Conservation (phyloP, 2,113 vertebrate species). For the Nematolebias whitei region DNA sequence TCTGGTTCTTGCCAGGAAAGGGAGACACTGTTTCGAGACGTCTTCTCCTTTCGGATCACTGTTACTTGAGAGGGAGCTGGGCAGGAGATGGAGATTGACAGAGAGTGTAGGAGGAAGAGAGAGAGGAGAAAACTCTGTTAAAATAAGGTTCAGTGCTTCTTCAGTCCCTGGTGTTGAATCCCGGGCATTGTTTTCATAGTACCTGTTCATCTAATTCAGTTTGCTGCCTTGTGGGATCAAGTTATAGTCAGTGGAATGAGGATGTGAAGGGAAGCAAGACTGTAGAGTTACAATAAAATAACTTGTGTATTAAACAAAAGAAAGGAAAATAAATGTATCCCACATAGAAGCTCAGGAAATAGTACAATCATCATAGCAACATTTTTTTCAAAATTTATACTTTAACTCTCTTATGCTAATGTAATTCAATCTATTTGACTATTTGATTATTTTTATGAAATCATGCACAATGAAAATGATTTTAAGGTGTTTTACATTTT, state of each 20-base stretch:
- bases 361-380: too few relatives aligned
- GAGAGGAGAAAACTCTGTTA: slow-evolving; percentile 26
- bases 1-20: slow-evolving; percentile 96
- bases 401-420: too few relatives aligned
- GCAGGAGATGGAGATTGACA: slow-evolving; percentile 31
- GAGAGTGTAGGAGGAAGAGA: slow-evolving; percentile 18
- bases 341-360: not conserved
- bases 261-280: slow-evolving; percentile 8
- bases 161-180: slow-evolving; percentile 67
- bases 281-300: slow-evolving; percentile 7
- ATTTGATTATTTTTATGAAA: too few relatives aligned
- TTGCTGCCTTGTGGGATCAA: slow-evolving; percentile 53
- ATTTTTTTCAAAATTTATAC: too few relatives aligned
- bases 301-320: not conserved
- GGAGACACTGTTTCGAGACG: slow-evolving; percentile 92
- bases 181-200: slow-evolving; percentile 60
- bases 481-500: too few relatives aligned
- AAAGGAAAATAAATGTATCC: not conserved
- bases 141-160: slow-evolving; percentile 71
- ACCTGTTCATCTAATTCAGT: slow-evolving; percentile 71
- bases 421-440: too few relatives aligned
- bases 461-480: too few relatives aligned
- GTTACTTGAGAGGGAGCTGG: slow-evolving; percentile 93
- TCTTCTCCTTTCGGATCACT: slow-evolving; percentile 91
- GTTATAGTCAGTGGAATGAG: slow-evolving; percentile 25